phyloP scores from a whole-genome alignment of 2,888 invertebrate genomes.

The Trichopoda pennipes region DNA sequence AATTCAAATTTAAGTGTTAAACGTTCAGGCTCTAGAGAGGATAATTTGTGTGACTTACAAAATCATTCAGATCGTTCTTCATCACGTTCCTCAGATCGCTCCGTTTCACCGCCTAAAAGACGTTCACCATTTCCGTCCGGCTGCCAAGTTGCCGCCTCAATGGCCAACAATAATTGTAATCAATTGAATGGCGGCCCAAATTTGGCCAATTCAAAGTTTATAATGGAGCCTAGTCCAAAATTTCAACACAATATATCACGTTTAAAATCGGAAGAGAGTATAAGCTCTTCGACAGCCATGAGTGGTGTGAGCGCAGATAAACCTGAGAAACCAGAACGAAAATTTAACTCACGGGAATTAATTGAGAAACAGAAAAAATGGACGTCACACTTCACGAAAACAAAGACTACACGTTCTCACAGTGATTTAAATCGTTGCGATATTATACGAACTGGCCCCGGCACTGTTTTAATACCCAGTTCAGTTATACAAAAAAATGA shows the following conservation, averaged over 20 bases:
- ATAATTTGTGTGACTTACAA: slow-evolving; percentile 79
- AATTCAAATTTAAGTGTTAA: slow-evolving; percentile 81
- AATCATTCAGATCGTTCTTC: slow-evolving; percentile 78
- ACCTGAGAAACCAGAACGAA: slow-evolving; percentile 91
- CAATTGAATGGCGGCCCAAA: slow-evolving; percentile 80
- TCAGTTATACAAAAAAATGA: slow-evolving; percentile 77
- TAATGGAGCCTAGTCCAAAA: slow-evolving; percentile 76
- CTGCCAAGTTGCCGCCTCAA: slow-evolving; percentile 73
- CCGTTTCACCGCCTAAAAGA: slow-evolving; percentile 80
- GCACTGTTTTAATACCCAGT: slow-evolving; percentile 82
- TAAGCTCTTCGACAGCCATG: slow-evolving; percentile 44
- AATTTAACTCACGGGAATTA: slow-evolving; percentile 90
- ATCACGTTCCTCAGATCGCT: slow-evolving; percentile 80
- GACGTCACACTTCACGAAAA: slow-evolving; percentile 94
- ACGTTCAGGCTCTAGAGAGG: slow-evolving; percentile 80
- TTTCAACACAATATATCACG: slow-evolving; percentile 82
- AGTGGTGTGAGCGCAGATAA: slow-evolving; percentile 81
- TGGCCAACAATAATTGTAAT: slow-evolving; percentile 76
- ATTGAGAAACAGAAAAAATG: slow-evolving; percentile 95
- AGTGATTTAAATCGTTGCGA: slow-evolving; percentile 84
- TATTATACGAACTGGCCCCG: slow-evolving; percentile 81
- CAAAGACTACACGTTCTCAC: slow-evolving; percentile 84
- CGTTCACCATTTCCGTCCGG: slow-evolving; percentile 80
- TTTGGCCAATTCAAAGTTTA: slow-evolving; percentile 77
- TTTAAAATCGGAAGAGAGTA: slow-evolving; percentile 83